Conservation (phyloP, 2,113 vertebrate species). For the Coregonus clupeaformis region DNA sequence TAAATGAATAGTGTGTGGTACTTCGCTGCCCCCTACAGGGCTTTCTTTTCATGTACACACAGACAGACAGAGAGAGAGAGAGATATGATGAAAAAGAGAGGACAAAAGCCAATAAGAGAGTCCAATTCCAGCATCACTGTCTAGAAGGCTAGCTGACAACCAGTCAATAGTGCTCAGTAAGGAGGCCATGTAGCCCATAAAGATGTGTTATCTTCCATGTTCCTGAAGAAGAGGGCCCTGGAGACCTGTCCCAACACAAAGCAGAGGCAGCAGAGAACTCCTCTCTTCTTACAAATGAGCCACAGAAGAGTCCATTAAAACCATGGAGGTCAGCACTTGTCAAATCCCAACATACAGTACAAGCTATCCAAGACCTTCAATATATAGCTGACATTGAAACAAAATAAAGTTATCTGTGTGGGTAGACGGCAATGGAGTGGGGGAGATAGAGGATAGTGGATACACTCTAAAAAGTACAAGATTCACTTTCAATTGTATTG, state of each 20-base stretch:
- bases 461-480: too few species aligned
- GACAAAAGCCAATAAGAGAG: too few species aligned
- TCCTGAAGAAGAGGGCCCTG: neutral
- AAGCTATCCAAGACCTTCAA: neutral
- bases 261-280: neutral
- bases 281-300: constrained; percentile 9
- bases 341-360: neutral
- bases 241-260: neutral
- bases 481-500: too few species aligned
- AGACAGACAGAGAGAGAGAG: neutral
- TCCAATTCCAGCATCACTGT: neutral
- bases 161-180: constrained; percentile 3
- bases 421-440: neutral
- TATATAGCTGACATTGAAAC: too few species aligned
- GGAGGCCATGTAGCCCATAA: neutral
- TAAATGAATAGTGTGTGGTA: constrained; percentile 69
- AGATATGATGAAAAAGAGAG: neutral
- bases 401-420: neutral
- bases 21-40: constrained; percentile 80
- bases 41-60: neutral
- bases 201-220: neutral
- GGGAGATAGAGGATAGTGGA: too few species aligned
- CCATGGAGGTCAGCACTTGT: constrained; percentile 7
- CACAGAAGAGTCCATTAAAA: neutral
- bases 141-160: constrained; percentile 2